These are phyloP conservation scores for Brachionus sp. DNA, from an alignment of 1,140 invertebrate species.

Conservation along the genomic window DNA sequence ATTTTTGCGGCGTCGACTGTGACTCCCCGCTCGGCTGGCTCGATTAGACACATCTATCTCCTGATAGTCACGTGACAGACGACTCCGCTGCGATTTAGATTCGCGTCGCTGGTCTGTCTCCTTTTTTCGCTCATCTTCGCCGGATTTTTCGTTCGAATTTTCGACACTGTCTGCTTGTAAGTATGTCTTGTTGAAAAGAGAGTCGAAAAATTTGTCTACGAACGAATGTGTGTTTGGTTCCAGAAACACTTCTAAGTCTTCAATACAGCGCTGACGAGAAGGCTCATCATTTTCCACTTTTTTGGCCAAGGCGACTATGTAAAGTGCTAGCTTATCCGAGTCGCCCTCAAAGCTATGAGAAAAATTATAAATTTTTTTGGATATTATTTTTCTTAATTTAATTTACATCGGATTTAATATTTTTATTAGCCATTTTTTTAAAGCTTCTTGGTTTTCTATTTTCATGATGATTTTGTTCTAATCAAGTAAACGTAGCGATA, in stretches of 20 bases:
- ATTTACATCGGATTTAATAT: conserved; percentile 32
- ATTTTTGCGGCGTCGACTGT: conserved; percentile 14
- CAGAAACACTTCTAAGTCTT: conserved; percentile 42
- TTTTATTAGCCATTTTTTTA: conserved; percentile 40
- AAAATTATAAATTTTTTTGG: neutral
- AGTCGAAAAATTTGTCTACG: conserved; percentile 34
- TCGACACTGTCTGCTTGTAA: neutral
- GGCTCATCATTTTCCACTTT: conserved; percentile 41
- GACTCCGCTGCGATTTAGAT: neutral
- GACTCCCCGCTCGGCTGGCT: neutral
- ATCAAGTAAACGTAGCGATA: neutral
- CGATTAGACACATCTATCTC: conserved; percentile 43
- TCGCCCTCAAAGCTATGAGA: conserved; percentile 32
- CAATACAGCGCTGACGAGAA: conserved; percentile 20
- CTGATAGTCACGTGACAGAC: conserved; percentile 33
- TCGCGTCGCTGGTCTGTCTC: neutral
- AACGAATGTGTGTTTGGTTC: conserved; percentile 32
- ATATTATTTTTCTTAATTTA: neutral
- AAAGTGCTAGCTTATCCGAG: conserved; percentile 26
- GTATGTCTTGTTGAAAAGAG: conserved; percentile 21
- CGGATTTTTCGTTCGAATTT: neutral
- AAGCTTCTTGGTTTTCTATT: conserved; percentile 31
- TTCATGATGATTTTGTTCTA: conserved; percentile 9
- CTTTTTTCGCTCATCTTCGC: neutral
- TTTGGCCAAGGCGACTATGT: conserved; percentile 18